Conservation (phyloP, 2,888 invertebrate species). For the Cephus pygmeus region DNA sequence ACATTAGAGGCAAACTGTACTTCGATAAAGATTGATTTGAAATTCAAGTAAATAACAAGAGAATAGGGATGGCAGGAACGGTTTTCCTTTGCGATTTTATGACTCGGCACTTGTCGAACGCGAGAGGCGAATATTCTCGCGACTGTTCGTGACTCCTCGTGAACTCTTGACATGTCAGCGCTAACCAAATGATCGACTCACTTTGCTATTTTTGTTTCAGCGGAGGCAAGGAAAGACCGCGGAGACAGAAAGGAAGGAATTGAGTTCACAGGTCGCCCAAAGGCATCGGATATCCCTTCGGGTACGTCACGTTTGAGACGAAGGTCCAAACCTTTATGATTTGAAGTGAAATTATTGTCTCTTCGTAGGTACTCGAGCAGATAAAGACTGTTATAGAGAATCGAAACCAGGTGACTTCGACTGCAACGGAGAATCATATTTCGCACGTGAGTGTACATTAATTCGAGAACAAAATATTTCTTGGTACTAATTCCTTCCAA, state of each 20-base stretch:
- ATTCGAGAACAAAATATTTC: background rate
- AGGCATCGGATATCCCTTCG: conserved; percentile 59
- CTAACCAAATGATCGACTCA: conserved; percentile 14
- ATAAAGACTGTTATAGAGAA: conserved; percentile 64
- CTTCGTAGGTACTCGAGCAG: conserved; percentile 61
- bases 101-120: too few relatives aligned
- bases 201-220: conserved; percentile 35
- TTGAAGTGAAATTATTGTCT: conserved; percentile 1
- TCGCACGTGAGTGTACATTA: conserved; percentile 50
- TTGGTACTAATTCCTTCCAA: background rate
- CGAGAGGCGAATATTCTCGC: too few relatives aligned
- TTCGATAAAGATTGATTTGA: too few relatives aligned
- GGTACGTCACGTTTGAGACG: conserved; percentile 41
- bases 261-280: conserved; percentile 47
- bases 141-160: too few relatives aligned
- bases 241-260: conserved; percentile 52
- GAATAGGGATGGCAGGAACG: too few relatives aligned
- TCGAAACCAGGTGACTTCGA: conserved; percentile 57
- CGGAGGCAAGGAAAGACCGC: conserved; percentile 54
- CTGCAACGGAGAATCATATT: conserved; percentile 43
- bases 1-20: too few relatives aligned
- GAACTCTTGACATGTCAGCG: conserved; percentile 9
- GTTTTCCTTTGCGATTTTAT: too few relatives aligned
- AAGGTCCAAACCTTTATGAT: background rate
- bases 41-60: too few relatives aligned